These are phyloP conservation scores for Matsumyia berberina DNA, from an alignment of 2,888 invertebrate species.

Conservation along the genomic window DNA sequence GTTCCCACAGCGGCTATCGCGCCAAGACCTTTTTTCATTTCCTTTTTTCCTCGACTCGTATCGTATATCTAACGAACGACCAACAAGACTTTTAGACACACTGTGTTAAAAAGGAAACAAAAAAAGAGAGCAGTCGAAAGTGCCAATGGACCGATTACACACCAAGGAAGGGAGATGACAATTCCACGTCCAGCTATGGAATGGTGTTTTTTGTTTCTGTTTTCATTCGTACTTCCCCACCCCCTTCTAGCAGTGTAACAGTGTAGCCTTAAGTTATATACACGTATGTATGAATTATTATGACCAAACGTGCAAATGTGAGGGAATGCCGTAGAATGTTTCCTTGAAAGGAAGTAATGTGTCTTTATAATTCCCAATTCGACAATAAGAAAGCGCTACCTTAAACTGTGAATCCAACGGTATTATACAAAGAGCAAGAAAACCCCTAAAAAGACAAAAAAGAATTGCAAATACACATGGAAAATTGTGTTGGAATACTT, in stretches of 20 bases:
- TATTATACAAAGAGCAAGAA: constrained; percentile 6
- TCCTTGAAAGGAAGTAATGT: constrained; percentile 27
- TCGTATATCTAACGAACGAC: constrained; percentile 2
- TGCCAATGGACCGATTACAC: constrained; percentile 22
- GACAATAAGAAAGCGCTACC: constrained; percentile 33
- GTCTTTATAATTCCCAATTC: constrained; percentile 50
- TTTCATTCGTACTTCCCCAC: not conserved
- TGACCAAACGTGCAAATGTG: constrained; percentile 35
- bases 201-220: not conserved
- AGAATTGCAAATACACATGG: constrained; percentile 11
- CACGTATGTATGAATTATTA: constrained; percentile 42
- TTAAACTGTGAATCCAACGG: constrained; percentile 29
- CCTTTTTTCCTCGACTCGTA: not conserved
- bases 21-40: not conserved
- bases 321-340: constrained; percentile 10
- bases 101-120: not conserved
- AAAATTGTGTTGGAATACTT: constrained; percentile 26
- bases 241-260: not conserved
- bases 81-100: not conserved
- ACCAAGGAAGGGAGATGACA: constrained; percentile 1
- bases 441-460: not conserved
- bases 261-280: too few species aligned
- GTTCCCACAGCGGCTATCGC: constrained; percentile 34
- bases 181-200: not conserved
- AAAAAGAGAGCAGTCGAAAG: not conserved